Base-by-base conservation (phyloP, 2,888 invertebrate genomes). In the Cephus pulcher region DNA sequence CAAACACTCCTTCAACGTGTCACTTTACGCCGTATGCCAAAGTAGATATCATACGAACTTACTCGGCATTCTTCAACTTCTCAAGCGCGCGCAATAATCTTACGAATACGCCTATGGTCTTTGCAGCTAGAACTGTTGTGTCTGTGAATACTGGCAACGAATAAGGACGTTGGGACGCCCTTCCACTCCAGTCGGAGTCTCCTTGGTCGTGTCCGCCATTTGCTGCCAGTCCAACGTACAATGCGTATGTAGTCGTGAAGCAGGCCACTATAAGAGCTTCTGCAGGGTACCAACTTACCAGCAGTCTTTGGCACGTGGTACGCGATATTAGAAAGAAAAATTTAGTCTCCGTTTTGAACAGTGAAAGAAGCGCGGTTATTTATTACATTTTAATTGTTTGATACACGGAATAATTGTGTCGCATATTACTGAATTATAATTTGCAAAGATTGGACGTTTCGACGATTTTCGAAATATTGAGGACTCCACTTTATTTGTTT, bases 281-380 rank as follows among this genome's bases (percentile, higher is more conserved):
- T 79, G 80, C 82, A 82, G 87, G 84, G 86, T 88, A 86, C 84
- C 89, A 85, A 88, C 87, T 86, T 84, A 83, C 75, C 84, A 23
- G 23, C 56, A 87, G 87, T 85, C 82, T 82, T 79, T 81, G 76
- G 84, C 88, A 88, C 87, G 86, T 87, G 87, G 76, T 83, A 71
- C 71, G 33, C 33, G 71, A 71, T 71, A 71, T 34, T 30, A 33
- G 70, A 70, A 71, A 70, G 70, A 33, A 33, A n/a, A n/a, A 70
- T 33, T 70, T 70, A 1, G 30, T 70, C n/a, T 33, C 12, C 70
- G 70, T 33, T 33, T 70, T 30, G 1, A 70, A 70, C 30, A 70
- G 70, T 70, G 70, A 70, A 70, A 30, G 3, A 15, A 33, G 12
- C 71, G 1, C 32, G 32, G 71, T 70, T 70, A 30, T 70, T 71